Conservation (phyloP, 2,888 invertebrate species). For the Ptilodon capucinus region DNA sequence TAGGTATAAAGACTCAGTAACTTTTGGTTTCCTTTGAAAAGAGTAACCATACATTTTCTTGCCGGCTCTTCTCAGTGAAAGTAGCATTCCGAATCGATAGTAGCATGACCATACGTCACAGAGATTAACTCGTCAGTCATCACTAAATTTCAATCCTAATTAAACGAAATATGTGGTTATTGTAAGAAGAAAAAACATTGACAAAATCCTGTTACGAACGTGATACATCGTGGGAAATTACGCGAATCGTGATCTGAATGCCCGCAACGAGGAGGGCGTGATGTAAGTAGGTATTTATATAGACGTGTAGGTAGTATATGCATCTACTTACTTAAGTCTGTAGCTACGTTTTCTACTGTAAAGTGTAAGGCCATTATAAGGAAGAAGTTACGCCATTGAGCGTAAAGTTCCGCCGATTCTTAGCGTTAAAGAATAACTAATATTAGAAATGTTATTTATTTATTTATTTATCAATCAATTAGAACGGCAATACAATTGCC, state of each 20-base stretch:
- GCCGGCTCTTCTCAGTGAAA: no score
- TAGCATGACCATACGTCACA: no score
- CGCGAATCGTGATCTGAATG: constrained; percentile 27
- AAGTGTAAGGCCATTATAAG: not conserved
- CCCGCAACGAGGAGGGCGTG: constrained; percentile 12
- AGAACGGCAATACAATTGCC: no score
- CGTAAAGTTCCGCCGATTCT: not conserved
- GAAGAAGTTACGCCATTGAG: not conserved
- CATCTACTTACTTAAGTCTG: not conserved
- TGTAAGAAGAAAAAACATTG: not conserved
- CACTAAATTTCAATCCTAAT: not conserved
- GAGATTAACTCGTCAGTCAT: not conserved
- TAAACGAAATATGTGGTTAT: not conserved
- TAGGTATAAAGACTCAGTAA: no score
- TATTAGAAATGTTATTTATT: no score
- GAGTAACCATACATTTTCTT: no score
- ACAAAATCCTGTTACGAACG: constrained; percentile 5
- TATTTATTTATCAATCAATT: no score
- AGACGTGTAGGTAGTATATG: not conserved
- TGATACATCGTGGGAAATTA: constrained; percentile 29
- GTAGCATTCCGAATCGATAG: no score
- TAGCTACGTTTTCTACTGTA: not conserved
- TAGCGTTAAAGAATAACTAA: no score
- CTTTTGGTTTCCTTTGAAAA: no score
- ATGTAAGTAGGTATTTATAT: constrained; percentile 1